phyloP scores from a whole-genome alignment of 2,113 vertebrate species.

The Poeciliopsis prolifica region DNA sequence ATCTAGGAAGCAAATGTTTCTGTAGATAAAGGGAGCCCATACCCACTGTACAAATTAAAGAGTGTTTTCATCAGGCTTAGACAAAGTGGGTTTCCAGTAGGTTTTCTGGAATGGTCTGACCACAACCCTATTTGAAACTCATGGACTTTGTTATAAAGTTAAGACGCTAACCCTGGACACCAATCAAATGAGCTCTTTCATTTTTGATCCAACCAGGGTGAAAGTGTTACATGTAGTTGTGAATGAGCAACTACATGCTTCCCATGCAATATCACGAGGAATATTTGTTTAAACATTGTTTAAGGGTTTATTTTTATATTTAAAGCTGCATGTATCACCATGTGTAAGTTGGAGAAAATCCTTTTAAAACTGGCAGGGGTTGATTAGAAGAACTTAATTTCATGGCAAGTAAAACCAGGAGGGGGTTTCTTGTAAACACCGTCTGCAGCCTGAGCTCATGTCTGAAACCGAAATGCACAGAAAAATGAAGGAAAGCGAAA shows the following conservation, averaged over 20 bases:
- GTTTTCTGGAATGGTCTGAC: background rate
- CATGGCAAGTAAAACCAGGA: conserved; percentile 59
- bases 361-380: conserved; percentile 9
- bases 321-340: background rate
- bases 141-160: background rate
- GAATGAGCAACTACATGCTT: too few relatives aligned
- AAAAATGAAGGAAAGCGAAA: conserved; percentile 1
- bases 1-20: too few relatives aligned
- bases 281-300: background rate
- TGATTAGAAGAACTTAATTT: conserved; percentile 69
- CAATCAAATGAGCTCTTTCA: background rate
- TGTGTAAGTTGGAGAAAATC: background rate
- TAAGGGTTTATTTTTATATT: background rate
- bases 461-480: conserved; percentile 45
- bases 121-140: background rate
- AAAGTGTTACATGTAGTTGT: too few relatives aligned
- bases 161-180: background rate
- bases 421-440: conserved; percentile 51
- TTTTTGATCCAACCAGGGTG: background rate
- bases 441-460: conserved; percentile 66
- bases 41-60: too few relatives aligned
- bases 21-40: too few relatives aligned
- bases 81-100: too few relatives aligned
- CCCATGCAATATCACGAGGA: too few relatives aligned
- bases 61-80: too few relatives aligned